Percentiles rank a stretch among this genome's conserved stretches.
These are phyloP conservation scores for Diloba caeruleocephala DNA, from an alignment of 2,888 invertebrate genomes.

Conservation along the genomic window DNA sequence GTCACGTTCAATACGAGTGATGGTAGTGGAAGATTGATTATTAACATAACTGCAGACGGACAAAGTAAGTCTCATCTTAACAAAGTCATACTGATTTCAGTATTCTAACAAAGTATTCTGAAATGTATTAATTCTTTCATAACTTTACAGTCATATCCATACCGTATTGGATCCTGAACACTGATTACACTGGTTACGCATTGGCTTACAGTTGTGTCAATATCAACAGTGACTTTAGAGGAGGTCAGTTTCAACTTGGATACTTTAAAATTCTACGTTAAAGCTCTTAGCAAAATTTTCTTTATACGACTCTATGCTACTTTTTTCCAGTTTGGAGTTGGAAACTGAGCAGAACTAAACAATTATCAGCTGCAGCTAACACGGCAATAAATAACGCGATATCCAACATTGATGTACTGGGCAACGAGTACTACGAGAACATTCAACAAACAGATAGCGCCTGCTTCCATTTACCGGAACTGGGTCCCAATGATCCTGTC, in stretches of 20 bases:
- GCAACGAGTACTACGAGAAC: constrained; percentile 65
- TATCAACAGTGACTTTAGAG: constrained; percentile 53
- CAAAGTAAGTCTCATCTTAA: constrained; percentile 3
- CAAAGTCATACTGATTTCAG: background rate
- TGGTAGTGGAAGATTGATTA: constrained; percentile 64
- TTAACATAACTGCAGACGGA: constrained; percentile 47
- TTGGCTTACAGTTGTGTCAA: constrained; percentile 90
- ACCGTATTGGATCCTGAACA: constrained; percentile 73
- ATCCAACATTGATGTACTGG: constrained; percentile 59
- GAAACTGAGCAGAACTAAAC: constrained; percentile 72
- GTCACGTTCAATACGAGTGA: constrained; percentile 58
- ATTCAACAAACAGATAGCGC: constrained; percentile 63
- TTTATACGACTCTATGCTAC: background rate
- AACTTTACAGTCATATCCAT: constrained; percentile 57
- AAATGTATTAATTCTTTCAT: background rate
- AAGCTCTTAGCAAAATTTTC: constrained; percentile 29
- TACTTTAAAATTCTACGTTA: constrained; percentile 57
- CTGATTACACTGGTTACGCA: constrained; percentile 89
- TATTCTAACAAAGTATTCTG: background rate
- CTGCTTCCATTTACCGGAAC: constrained; percentile 73
- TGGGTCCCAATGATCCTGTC: constrained; percentile 58
- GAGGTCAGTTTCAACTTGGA: constrained; percentile 53
- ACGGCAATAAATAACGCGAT: constrained; percentile 63
- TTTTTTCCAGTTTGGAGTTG: constrained; percentile 73
- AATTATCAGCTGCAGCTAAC: constrained; percentile 53